Evolutionary conservation across 1,140 invertebrate genomes (phyloP).

Genomic region (Elymnias hypermnestra): DNA sequence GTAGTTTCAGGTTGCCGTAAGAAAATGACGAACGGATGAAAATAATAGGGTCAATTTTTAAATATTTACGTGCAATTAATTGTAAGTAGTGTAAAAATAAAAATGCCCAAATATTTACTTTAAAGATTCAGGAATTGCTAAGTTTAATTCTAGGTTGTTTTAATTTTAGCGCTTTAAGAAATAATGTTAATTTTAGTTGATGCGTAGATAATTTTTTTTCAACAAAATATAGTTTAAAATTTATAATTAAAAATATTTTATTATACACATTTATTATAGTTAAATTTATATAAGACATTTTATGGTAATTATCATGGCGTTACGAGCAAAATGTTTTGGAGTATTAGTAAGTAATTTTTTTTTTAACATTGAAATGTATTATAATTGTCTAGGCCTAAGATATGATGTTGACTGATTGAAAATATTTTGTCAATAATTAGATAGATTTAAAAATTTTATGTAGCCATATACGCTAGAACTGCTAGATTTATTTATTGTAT

Average conservation of each 20-base stretch:
- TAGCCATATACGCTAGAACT: conserved; percentile 6
- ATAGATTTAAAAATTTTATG: conserved; percentile 7
- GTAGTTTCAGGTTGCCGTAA: too few species aligned
- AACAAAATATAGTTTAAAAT: too few species aligned
- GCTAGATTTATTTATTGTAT: conserved; percentile 6
- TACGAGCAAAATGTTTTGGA: too few species aligned
- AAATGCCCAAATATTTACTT: neutral
- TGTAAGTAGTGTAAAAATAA: too few species aligned
- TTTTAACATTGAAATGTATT: neutral
- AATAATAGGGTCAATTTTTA: neutral
- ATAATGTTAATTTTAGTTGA: neutral
- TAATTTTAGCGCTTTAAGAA: neutral
- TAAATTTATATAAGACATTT: too few species aligned
- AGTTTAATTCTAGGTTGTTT: neutral
- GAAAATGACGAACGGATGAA: too few species aligned
- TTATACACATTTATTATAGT: too few species aligned
- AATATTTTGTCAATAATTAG: conserved; percentile 9
- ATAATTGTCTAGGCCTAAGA: conserved; percentile 4
- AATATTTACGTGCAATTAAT: too few species aligned
- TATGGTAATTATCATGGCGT: too few species aligned
- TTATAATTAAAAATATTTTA: too few species aligned
- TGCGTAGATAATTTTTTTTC: too few species aligned
- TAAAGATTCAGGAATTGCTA: neutral
- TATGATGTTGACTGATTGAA: conserved; percentile 5
- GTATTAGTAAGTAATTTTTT: neutral